phyloP scores from a whole-genome alignment of 2,888 invertebrate genomes.

The Agriotes lineatus region DNA sequence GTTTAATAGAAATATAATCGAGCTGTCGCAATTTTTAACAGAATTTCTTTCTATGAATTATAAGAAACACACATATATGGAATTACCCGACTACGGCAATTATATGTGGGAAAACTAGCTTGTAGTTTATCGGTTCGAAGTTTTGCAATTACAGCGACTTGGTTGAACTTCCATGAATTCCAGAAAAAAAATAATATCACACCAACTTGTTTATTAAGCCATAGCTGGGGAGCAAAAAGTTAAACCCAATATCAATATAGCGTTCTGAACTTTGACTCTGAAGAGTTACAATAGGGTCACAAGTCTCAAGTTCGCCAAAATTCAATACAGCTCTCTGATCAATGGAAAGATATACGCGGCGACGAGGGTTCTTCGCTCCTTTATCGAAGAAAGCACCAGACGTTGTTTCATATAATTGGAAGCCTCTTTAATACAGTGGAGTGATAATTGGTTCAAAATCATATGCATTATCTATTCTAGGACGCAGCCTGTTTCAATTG shows the following conservation, averaged over 20 bases:
- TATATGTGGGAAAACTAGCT: constrained; percentile 26
- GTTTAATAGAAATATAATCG: too few species aligned
- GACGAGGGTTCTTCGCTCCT: background rate
- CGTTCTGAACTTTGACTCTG: constrained; percentile 31
- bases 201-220: constrained; percentile 40
- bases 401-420: constrained; percentile 11
- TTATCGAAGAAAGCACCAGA: background rate
- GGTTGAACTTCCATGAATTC: constrained; percentile 28
- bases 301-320: constrained; percentile 25
- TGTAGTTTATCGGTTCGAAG: constrained; percentile 31
- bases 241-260: constrained; percentile 38
- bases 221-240: constrained; percentile 28
- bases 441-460: constrained; percentile 17
- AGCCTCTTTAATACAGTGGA: constrained; percentile 4
- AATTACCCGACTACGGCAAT: constrained; percentile 30
- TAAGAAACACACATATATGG: constrained; percentile 22
- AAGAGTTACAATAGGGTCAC: constrained; percentile 26
- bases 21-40: too few species aligned
- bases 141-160: constrained; percentile 34
- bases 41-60: constrained; percentile 11
- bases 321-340: constrained; percentile 27
- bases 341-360: constrained; percentile 1
- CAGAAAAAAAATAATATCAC: constrained; percentile 37
- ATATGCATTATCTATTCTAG: constrained; percentile 14
- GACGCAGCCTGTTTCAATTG: constrained; percentile 17